Evolutionary conservation across 23 tunicate species (phyloP), one percentile per base, ranked within the genome.

Genomic region (Ascidia mentula): DNA sequence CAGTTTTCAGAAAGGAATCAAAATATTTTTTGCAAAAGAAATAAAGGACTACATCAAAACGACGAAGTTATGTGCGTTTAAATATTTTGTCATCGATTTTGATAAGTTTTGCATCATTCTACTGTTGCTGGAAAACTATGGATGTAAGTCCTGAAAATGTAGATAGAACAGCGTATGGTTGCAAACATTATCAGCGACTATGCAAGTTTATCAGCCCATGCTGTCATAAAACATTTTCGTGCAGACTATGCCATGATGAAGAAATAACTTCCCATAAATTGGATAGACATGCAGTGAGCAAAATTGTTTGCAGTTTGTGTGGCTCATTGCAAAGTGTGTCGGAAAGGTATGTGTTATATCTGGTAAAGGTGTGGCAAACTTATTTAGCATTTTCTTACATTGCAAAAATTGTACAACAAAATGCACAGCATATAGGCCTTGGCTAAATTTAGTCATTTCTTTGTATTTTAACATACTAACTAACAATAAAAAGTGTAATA

Each of bases 191-290:
- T 46, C 38, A 30, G 34, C 72, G 97, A 72, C 38, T 80, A 31
- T 91, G 97, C 60, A 30, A 37, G 70, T 82, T 91, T 7, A 88
- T 87, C n/a, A 89, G 97, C 45, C 91, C 90, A 17, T 73, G 77
- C 32, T 91, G 97, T 74, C 40, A 36, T 34, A 86, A 91, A 74
- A 4, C 61, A 28, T 86, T 46, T 46, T 72, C 88, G 2, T 91
- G 97, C 45, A 77, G 97, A 20, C 31, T 91, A 0, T 91, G 97
- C 40, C 97, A 91, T 82, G 97, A 91, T 46, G 84, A 91, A 22
- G 79, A 80, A 30, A 42, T 72, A 0, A 34, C 60, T 0, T 7
- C 72, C 17, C 96, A 90, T 45, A 38, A 69, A 17, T 37, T 91
- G 18, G 53, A 91, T 46, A 65, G 96, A 36, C 89, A 85, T 59